phyloP scores from a whole-genome alignment of 2,113 vertebrate species.

The Tichodroma muraria region DNA sequence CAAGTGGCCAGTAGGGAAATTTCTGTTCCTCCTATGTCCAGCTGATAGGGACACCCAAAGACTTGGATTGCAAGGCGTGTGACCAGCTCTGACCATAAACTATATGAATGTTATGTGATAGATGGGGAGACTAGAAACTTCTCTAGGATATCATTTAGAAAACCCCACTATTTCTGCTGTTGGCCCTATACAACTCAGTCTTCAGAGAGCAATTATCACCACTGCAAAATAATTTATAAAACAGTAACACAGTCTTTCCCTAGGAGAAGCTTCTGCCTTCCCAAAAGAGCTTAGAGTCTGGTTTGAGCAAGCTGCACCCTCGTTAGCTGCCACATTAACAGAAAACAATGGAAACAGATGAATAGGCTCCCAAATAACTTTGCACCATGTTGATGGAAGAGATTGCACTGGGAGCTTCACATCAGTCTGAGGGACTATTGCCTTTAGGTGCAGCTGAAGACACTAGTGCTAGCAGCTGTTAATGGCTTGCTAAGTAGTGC shows the following conservation, averaged over 20 bases:
- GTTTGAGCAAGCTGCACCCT: background rate
- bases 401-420: background rate
- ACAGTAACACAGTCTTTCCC: background rate
- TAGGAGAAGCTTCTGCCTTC: background rate
- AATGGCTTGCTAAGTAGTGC: background rate
- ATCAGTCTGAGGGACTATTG: background rate
- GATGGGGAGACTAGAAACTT: background rate
- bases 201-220: background rate
- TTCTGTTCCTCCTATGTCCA: background rate
- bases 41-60: background rate
- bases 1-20: background rate
- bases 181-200: background rate
- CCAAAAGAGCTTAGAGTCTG: background rate
- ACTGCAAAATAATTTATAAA: background rate
- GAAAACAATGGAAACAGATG: background rate
- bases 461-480: background rate
- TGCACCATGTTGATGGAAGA: background rate
- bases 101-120: background rate
- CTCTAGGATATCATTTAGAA: background rate
- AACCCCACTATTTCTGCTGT: background rate
- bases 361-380: background rate
- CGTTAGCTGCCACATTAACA: background rate
- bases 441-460: background rate
- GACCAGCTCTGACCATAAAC: background rate
- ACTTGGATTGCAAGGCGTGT: background rate